Evolutionary conservation across 2,888 invertebrate genomes (phyloP), one percentile per base, ranked within the genome.

Genomic region (Bursaphelenchus okinawaensis): DNA sequence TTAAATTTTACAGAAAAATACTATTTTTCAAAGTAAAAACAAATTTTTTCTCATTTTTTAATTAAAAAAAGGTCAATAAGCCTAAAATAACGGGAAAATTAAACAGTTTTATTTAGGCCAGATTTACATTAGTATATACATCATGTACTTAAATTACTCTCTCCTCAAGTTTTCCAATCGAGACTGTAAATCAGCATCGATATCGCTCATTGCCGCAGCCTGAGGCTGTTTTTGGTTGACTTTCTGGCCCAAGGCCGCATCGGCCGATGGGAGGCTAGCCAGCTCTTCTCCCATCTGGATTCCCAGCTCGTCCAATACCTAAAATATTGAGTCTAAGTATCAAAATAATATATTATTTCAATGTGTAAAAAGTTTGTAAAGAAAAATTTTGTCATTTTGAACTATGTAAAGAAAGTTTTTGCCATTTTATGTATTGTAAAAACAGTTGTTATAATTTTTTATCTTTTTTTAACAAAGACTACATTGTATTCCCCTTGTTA

Each of bases 221-320:
- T 65, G 64, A 20, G 69, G 68, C 58, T 63, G 76, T 31, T 55
- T 52, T 50, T 70, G 55, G 16, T 31, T 28, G 1, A 63, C 28
- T 12, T 16, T 23, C 4, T 56, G 28, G 4, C 27, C 62, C 27
- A 72, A 57, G 16, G 68, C 63, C 22, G 50, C 62, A 20, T 52
- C 63, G 24, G 70, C 70, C 23, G 40, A 60, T 23, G 70, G 70
- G 27, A 69, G 51, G 52, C 91, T 93, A 28, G 91, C 91, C 66
- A 98, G 86, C 84, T 92, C 90, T 84, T 95, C 95, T 70, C 89
- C 90, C 80, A 98, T 87, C 86, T 96, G 94, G 69, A 98, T 87
- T 28, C 98, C 96, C 75, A 98, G 86, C 86, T 98, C 98, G 84
- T 98, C 96, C 78, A 98, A 86, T 62, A 98, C 94, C 88, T 98